A percentile compares a stretch with the other conserved stretches of the same genome.
phyloP scores from a whole-genome alignment of 2,888 invertebrate species.

The Eupelmus urozonus region DNA sequence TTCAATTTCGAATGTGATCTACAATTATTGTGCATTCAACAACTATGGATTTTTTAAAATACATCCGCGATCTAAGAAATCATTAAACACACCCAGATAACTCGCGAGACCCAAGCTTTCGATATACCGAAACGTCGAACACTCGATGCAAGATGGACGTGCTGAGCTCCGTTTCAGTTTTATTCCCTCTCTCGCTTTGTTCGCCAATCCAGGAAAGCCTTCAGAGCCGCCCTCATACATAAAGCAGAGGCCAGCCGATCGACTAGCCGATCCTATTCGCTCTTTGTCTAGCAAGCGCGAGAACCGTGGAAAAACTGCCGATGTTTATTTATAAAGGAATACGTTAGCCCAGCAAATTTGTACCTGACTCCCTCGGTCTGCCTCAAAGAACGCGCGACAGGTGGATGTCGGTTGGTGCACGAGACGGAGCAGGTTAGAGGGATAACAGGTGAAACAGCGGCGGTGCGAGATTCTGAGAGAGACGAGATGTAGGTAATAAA shows the following conservation, averaged over 20 bases:
- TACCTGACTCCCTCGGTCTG: neutral
- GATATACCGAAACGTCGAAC: neutral
- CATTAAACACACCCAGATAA: no score
- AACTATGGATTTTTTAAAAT: no score
- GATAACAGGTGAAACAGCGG: constrained; percentile 3
- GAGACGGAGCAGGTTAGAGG: neutral
- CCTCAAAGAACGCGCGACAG: neutral
- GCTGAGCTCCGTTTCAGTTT: neutral
- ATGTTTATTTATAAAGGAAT: constrained; percentile 50
- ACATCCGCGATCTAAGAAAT: no score
- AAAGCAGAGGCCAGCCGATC: neutral
- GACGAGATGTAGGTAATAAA: no score
- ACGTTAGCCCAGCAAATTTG: constrained; percentile 32
- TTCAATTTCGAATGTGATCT: no score
- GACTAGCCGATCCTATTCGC: no score
- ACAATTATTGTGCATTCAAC: no score
- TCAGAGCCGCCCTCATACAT: neutral
- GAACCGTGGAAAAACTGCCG: neutral
- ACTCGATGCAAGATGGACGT: neutral
- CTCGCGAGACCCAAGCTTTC: no score
- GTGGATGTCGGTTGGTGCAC: neutral
- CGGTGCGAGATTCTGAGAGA: no score
- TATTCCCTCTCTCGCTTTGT: neutral
- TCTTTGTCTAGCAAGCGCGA: no score
- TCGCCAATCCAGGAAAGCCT: neutral